A percentile compares a stretch with the other conserved stretches of the same genome.
phyloP scores from a whole-genome alignment of 2,888 invertebrate species.

The Colletes collaris region DNA sequence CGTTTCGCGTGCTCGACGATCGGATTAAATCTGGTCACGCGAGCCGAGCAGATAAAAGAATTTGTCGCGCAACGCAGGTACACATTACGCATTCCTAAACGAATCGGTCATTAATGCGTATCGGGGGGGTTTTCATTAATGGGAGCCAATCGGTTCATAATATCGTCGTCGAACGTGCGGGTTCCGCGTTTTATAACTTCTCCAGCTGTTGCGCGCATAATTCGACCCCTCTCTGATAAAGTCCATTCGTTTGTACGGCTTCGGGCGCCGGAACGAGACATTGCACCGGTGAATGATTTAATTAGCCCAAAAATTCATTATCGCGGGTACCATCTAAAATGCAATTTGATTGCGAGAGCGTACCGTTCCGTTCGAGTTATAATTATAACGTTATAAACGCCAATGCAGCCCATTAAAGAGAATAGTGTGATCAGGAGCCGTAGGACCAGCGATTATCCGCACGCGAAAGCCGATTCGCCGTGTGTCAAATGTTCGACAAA shows the following conservation, averaged over 20 bases:
- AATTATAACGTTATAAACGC: constrained; percentile 40
- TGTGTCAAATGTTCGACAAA: background rate
- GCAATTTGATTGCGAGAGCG: constrained; percentile 39
- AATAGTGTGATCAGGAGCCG: background rate
- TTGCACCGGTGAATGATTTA: constrained; percentile 12
- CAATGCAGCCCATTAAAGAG: constrained; percentile 27
- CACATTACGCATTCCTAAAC: too few relatives aligned
- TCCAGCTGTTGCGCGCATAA: background rate
- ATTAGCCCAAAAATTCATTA: constrained; percentile 54
- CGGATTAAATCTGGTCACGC: background rate
- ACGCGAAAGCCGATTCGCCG: background rate
- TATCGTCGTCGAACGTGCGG: too few relatives aligned
- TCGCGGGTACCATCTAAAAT: constrained; percentile 14
- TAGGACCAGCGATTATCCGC: background rate
- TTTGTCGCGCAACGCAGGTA: too few relatives aligned
- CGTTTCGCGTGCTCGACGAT: constrained; percentile 4
- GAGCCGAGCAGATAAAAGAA: background rate
- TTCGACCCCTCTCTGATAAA: background rate
- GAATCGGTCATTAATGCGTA: too few relatives aligned
- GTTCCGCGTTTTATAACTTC: too few relatives aligned
- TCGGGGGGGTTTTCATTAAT: too few relatives aligned
- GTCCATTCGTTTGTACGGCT: background rate
- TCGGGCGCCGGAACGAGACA: background rate
- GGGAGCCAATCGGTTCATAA: too few relatives aligned
- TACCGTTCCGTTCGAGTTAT: constrained; percentile 30